These are phyloP conservation scores for Nothobranchius furzeri DNA, from an alignment of 2,113 vertebrate species.

Conservation along the genomic window DNA sequence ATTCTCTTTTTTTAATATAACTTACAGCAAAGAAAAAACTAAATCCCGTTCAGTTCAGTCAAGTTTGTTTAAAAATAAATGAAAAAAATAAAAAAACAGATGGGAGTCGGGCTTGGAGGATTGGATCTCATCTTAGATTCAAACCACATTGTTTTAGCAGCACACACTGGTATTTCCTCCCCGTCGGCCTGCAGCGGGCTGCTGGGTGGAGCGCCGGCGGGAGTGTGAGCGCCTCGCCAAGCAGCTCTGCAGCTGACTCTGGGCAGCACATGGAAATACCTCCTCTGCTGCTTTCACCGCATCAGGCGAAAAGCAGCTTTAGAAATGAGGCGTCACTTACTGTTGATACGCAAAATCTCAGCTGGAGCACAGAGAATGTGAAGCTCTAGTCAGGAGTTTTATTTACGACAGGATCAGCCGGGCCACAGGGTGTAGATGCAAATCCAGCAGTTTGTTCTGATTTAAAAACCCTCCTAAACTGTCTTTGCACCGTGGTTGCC, in stretches of 20 bases:
- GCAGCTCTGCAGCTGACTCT: constrained; percentile 39
- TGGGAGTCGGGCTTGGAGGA: constrained; percentile 15
- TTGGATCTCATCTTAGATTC: constrained; percentile 37
- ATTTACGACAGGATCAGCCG: too few species aligned
- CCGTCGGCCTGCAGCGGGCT: constrained; percentile 5
- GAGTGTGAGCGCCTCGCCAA: constrained; percentile 24
- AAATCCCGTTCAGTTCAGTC: too few species aligned
- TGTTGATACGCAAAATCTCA: too few species aligned
- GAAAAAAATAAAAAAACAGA: too few species aligned
- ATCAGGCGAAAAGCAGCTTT: constrained; percentile 3
- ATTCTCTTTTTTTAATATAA: too few species aligned
- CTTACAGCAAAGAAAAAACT: not conserved
- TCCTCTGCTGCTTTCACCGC: not conserved
- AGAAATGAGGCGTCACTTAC: not conserved
- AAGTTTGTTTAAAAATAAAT: too few species aligned
- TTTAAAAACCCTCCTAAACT: too few species aligned
- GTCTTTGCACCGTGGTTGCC: too few species aligned
- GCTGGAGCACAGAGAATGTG: too few species aligned
- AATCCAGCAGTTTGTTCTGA: too few species aligned
- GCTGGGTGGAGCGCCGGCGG: constrained; percentile 39
- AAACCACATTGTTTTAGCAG: constrained; percentile 70
- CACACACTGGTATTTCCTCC: constrained; percentile 68
- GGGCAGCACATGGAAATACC: constrained; percentile 36
- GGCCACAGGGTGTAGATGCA: too few species aligned
- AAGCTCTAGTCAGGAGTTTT: too few species aligned